These are phyloP conservation scores for Lucifuga dentata DNA, from an alignment of 2,113 vertebrate species.

Conservation along the genomic window DNA sequence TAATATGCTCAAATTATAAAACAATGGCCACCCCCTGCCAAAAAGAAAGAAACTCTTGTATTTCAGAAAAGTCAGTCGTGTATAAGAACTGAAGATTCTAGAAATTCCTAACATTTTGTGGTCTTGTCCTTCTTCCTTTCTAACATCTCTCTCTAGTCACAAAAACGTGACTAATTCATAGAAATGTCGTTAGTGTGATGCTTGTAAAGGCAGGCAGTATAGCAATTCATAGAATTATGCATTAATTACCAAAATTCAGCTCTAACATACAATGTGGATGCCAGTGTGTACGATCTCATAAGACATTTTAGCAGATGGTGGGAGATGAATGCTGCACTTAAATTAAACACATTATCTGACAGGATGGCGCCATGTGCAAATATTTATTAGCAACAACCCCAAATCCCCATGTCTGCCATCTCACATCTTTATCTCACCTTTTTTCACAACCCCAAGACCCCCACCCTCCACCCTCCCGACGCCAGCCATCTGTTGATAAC, in stretches of 20 bases:
- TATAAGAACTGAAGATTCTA: too few relatives aligned
- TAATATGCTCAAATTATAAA: conserved; percentile 2
- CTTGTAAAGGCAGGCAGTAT: neutral
- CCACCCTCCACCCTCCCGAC: conserved; percentile 2
- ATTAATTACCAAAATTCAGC: neutral
- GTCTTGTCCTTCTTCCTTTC: too few relatives aligned
- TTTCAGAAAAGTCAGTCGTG: too few relatives aligned
- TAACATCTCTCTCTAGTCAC: too few relatives aligned
- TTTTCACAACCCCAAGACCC: conserved; percentile 15
- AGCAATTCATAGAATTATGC: neutral
- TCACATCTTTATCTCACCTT: conserved; percentile 57
- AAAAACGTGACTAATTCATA: too few relatives aligned
- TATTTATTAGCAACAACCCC: conserved; percentile 45
- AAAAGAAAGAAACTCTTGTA: neutral
- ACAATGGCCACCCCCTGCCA: conserved; percentile 7
- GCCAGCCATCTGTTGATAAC: conserved; percentile 74
- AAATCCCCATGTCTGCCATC: conserved; percentile 4
- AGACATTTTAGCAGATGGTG: conserved; percentile 44
- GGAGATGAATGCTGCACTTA: neutral
- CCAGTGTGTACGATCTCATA: conserved; percentile 6
- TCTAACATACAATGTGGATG: conserved; percentile 2
- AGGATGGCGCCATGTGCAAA: conserved; percentile 14
- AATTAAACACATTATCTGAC: conserved; percentile 35
- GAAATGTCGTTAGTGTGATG: neutral
- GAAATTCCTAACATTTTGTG: too few relatives aligned